Conservation (phyloP, 2,797 vertebrate genomes). For the Neostethus bicornis region DNA sequence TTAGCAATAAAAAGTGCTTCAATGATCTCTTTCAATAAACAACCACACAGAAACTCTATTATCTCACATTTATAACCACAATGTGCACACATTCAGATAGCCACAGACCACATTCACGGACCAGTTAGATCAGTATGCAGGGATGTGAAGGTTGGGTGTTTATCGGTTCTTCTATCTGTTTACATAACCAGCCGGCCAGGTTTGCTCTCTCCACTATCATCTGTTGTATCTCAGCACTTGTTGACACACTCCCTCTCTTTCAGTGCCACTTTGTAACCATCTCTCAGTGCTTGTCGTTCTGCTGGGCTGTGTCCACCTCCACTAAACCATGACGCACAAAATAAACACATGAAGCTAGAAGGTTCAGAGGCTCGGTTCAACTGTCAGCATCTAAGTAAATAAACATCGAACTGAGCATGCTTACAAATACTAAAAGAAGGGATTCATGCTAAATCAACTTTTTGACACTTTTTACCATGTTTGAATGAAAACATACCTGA, state of each 20-base stretch:
- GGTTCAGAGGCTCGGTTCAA: slow-evolving; percentile 41
- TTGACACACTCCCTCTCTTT: slow-evolving; percentile 65
- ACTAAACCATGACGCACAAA: slow-evolving; percentile 50
- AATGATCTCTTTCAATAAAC: slow-evolving; percentile 20
- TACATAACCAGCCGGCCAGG: slow-evolving; percentile 55
- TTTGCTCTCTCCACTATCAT: slow-evolving; percentile 57
- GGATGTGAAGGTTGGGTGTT: slow-evolving; percentile 27
- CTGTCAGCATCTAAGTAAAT: too few relatives aligned
- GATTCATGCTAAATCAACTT: too few relatives aligned
- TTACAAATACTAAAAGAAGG: too few relatives aligned
- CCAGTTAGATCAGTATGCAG: slow-evolving; percentile 11
- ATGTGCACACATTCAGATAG: background rate
- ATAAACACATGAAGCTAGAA: slow-evolving; percentile 46
- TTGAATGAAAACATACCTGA: too few relatives aligned
- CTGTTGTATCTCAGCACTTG: slow-evolving; percentile 56
- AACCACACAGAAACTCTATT: slow-evolving; percentile 34
- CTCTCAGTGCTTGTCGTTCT: slow-evolving; percentile 32
- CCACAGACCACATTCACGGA: slow-evolving; percentile 21
- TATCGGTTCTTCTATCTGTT: slow-evolving; percentile 67
- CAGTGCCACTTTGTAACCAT: slow-evolving; percentile 58
- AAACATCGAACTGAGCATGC: too few relatives aligned
- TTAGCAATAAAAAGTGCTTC: background rate
- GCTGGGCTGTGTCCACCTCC: slow-evolving; percentile 34
- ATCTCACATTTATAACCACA: slow-evolving; percentile 19
- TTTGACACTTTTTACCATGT: too few relatives aligned